Base-by-base conservation (phyloP, 2,888 invertebrate species). In the Pollenia griseotomentosa region DNA sequence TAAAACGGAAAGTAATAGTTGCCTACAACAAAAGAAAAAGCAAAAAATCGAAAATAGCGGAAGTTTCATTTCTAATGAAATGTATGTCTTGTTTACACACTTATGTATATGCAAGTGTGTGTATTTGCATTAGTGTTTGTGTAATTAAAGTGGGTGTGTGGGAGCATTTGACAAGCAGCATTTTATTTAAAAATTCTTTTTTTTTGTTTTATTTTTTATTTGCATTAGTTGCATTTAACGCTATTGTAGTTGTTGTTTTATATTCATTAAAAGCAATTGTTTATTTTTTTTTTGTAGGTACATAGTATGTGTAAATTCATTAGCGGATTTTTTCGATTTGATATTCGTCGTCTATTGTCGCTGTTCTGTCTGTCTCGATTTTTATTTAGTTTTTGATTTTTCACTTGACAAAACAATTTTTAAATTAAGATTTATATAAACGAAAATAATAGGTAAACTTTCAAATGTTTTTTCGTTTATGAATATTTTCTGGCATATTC, bases 81-180 rank as follows among this genome's bases (percentile, higher is more conserved):
- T 65, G 53, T 78, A 40, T 63, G 46, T 63, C n/a, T 42, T 57
- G 12, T 42, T 33, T 77, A 51, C 19, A 5, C 12, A 33, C 12
- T 12, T 57, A 23, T 65, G 10, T 65, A 46, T 33, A 16, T 48
- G 53, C 33, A 57, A 71, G 68, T 68, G 19, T 11, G 44, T 57
- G 23, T 44, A 23, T 70, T 48, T 79, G 48, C 23, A 48, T 46
- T 23, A 11, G 63, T 7, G 14, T 75, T 14, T 57, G 68, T 66
- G 59, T 48, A 59, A 57, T 66, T 81, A 66, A 74, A 88, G 80
- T 88, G 83, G 83, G 85, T 86, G 84, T 84, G 86, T 80, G 71
- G 66, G 78, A 70, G 59, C 71, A 70, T 74, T 65, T 71, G 70
- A 59, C 16, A 73, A 44, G n/a, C 12, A 33, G 33, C 33, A 68